Evolutionary conservation across 2,113 vertebrate species (phyloP).

Genomic region (Hippopotamus amphibius): DNA sequence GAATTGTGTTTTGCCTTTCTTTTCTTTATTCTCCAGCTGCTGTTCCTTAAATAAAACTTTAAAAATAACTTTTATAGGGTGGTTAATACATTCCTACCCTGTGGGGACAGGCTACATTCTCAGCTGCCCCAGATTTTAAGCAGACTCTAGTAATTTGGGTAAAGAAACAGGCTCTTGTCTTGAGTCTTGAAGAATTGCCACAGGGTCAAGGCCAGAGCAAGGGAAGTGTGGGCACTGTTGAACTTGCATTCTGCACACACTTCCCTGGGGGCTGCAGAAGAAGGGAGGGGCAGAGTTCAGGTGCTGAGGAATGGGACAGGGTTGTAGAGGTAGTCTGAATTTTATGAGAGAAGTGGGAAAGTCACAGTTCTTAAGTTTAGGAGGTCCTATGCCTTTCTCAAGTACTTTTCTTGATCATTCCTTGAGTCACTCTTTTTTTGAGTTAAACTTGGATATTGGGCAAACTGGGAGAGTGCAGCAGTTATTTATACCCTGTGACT

Average conservation of each 20-base stretch:
- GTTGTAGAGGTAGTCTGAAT: neutral
- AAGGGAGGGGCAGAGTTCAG: neutral
- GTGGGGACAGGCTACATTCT: constrained; percentile 75
- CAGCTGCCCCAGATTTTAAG: constrained; percentile 74
- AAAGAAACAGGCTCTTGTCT: constrained; percentile 72
- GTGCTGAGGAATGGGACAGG: neutral
- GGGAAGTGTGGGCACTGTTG: neutral
- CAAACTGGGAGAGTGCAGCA: neutral
- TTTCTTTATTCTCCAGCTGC: constrained; percentile 80
- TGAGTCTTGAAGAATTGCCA: constrained; percentile 54
- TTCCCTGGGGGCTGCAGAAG: neutral
- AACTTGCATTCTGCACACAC: neutral
- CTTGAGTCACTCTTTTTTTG: neutral
- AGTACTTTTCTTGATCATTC: neutral
- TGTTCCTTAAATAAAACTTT: constrained; percentile 81
- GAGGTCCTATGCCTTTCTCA: neutral
- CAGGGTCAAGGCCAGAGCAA: constrained; percentile 57
- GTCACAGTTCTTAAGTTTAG: neutral
- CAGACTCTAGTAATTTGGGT: constrained; percentile 60
- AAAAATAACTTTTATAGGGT: constrained; percentile 84
- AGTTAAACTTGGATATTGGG: neutral
- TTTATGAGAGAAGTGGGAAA: neutral
- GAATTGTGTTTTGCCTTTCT: constrained; percentile 66
- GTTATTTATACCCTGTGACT: neutral
- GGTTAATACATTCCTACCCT: constrained; percentile 81